phyloP scores from a whole-genome alignment of 2,888 invertebrate species.

The Tuta absoluta region DNA sequence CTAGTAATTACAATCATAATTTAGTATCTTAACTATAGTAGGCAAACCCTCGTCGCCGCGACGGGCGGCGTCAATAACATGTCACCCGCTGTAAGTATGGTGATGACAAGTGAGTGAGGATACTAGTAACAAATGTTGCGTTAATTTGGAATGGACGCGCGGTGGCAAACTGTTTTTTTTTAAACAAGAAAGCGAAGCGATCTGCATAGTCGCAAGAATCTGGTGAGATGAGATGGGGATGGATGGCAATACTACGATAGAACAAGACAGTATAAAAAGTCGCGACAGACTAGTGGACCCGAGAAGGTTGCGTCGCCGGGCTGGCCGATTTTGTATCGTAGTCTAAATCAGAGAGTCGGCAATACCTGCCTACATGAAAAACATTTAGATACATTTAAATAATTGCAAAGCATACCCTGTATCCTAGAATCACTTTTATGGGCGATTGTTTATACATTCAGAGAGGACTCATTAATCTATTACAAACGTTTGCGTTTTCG shows the following conservation, averaged over 20 bases:
- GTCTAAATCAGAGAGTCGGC: constrained; percentile 61
- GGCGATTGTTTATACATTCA: constrained; percentile 80
- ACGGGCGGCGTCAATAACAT: constrained; percentile 24
- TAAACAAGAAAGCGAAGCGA: constrained; percentile 57
- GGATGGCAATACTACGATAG: constrained; percentile 65
- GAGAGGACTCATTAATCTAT: constrained; percentile 76
- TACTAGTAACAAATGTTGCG: constrained; percentile 57
- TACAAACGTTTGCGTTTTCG: constrained; percentile 73
- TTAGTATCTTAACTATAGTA: constrained; percentile 14
- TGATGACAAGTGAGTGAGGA: constrained; percentile 66
- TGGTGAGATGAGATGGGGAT: constrained; percentile 55
- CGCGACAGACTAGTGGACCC: constrained; percentile 77
- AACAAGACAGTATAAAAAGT: constrained; percentile 76
- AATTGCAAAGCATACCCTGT: constrained; percentile 97
- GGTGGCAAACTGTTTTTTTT: constrained; percentile 36
- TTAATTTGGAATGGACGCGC: constrained; percentile 44
- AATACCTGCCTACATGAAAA: constrained; percentile 75
- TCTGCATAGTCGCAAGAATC: constrained; percentile 47
- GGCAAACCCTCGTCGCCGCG: constrained; percentile 31
- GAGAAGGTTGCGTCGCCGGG: constrained; percentile 58
- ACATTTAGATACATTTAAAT: constrained; percentile 87
- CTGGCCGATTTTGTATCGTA: constrained; percentile 52
- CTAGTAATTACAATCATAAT: not conserved
- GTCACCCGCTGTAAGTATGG: constrained; percentile 42
- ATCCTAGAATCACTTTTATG: constrained; percentile 92